phyloP scores from a whole-genome alignment of 2,888 invertebrate genomes.

The Eupithecia subfuscata region DNA sequence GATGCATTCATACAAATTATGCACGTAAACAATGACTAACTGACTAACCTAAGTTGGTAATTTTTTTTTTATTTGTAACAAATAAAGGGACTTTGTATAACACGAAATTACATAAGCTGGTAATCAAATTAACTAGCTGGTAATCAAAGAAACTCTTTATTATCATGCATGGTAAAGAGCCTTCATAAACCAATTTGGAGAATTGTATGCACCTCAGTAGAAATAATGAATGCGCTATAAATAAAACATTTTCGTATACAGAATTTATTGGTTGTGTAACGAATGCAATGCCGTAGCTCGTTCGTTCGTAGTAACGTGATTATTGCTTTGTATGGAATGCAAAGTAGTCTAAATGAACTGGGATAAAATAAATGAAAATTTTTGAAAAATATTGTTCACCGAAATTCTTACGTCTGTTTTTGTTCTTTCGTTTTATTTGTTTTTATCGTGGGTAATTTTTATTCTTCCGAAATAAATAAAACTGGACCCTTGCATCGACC shows the following conservation, averaged over 20 bases:
- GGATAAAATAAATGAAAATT: slow-evolving; percentile 17
- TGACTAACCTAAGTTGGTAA: no score
- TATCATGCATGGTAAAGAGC: background rate
- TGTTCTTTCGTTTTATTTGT: background rate
- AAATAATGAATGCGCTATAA: slow-evolving; percentile 30
- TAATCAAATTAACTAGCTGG: background rate
- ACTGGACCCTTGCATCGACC: background rate
- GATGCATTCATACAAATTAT: no score
- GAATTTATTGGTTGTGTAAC: slow-evolving; percentile 36
- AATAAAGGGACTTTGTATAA: no score
- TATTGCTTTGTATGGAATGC: slow-evolving; percentile 33
- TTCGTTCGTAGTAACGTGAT: slow-evolving; percentile 20
- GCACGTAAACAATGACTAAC: no score
- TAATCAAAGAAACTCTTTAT: background rate
- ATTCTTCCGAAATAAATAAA: no score
- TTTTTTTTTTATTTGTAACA: no score
- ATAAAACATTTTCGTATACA: slow-evolving; percentile 28
- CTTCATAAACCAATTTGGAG: slow-evolving; percentile 2
- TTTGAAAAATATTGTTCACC: slow-evolving; percentile 4
- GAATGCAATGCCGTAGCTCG: slow-evolving; percentile 29
- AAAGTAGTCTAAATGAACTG: slow-evolving; percentile 29
- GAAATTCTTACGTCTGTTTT: background rate
- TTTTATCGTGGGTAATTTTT: no score
- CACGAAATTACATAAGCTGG: no score
- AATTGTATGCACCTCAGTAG: slow-evolving; percentile 24